A percentile compares a stretch with the other conserved stretches of the same genome.
These are phyloP conservation scores for Eubucco bourcierii DNA, from an alignment of 2,113 vertebrate species.

Conservation along the genomic window DNA sequence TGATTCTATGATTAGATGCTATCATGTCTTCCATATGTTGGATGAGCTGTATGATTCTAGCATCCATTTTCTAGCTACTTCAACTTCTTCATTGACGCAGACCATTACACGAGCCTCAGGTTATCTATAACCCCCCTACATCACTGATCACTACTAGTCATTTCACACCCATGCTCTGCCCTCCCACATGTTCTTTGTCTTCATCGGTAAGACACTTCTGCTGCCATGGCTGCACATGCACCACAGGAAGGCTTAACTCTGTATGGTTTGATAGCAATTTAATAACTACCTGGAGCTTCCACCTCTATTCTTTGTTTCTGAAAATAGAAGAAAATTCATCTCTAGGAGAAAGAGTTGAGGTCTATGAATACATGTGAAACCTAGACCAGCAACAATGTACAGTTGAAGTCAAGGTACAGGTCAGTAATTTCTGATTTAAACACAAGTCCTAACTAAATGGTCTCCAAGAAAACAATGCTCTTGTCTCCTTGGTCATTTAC, in stretches of 20 bases:
- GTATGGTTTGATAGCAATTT: background rate
- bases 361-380: background rate
- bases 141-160: background rate
- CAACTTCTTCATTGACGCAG: accelerated
- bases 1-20: background rate
- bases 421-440: background rate
- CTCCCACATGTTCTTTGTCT: background rate
- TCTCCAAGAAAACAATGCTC: background rate
- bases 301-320: background rate
- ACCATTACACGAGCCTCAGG: background rate
- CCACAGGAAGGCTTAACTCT: background rate
- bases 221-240: background rate
- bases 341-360: background rate
- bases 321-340: background rate
- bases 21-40: background rate
- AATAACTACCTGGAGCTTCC: background rate
- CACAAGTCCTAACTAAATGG: background rate
- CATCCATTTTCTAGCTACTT: background rate
- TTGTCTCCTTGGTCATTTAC: background rate
- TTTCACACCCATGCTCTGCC: background rate
- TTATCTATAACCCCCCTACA: background rate
- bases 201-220: background rate
- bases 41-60: background rate
- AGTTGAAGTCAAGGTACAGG: background rate
- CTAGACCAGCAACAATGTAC: background rate